Evolutionary conservation across 2,888 invertebrate species (phyloP).

Genomic region (Hylaea fasciaria): DNA sequence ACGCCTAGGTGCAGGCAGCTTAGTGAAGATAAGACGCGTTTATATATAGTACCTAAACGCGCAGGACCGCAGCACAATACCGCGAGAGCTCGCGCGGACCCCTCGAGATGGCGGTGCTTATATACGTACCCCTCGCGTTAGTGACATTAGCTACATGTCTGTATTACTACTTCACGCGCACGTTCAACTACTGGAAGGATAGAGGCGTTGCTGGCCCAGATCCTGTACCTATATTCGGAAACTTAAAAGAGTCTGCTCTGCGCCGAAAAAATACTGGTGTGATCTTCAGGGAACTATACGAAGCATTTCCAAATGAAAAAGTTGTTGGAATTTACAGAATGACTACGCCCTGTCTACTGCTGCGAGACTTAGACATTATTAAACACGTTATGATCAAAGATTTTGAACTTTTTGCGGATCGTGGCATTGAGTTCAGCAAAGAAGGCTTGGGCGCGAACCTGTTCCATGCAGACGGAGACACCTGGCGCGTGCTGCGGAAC

Average conservation of each 20-base stretch:
- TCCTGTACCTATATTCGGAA: constrained; percentile 59
- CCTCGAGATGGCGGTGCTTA: constrained; percentile 1
- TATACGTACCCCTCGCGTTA: constrained; percentile 31
- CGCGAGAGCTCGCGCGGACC: neutral
- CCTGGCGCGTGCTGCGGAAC: constrained; percentile 59
- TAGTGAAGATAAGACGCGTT: no score
- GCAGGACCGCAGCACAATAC: neutral
- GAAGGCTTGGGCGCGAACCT: constrained; percentile 59
- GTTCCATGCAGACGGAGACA: constrained; percentile 60
- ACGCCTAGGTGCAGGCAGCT: no score
- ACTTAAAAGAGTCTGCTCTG: constrained; percentile 48
- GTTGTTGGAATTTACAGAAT: constrained; percentile 62
- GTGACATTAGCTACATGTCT: constrained; percentile 31
- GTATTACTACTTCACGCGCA: constrained; percentile 56
- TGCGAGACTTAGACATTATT: constrained; percentile 63
- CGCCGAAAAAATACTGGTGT: constrained; percentile 44
- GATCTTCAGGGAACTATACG: constrained; percentile 53
- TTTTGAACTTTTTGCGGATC: constrained; percentile 59
- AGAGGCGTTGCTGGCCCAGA: constrained; percentile 53
- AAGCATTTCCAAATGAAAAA: constrained; percentile 58
- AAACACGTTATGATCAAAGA: constrained; percentile 65
- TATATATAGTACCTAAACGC: no score
- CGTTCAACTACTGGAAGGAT: constrained; percentile 59
- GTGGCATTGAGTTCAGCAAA: constrained; percentile 56
- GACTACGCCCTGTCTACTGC: constrained; percentile 55